phyloP scores from a whole-genome alignment of 1,140 invertebrate species.

The Neodiprion fabricii region DNA sequence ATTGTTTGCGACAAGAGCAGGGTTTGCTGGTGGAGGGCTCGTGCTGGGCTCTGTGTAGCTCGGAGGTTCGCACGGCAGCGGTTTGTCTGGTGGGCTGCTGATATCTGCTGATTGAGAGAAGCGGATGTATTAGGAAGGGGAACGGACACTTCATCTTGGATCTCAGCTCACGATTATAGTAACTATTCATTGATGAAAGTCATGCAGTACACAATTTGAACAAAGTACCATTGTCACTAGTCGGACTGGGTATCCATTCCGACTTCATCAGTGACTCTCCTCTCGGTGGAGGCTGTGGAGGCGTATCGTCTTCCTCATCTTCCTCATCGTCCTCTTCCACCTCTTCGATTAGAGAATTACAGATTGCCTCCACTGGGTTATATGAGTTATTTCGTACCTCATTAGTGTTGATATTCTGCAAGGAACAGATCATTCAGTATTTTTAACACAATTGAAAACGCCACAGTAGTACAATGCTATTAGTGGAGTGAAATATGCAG shows the following conservation, averaged over 20 bases:
- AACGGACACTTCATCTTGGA: neutral
- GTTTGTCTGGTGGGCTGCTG: conserved; percentile 53
- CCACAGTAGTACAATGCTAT: conserved; percentile 46
- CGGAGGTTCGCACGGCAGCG: conserved; percentile 55
- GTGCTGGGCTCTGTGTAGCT: conserved; percentile 32
- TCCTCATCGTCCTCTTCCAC: conserved; percentile 23
- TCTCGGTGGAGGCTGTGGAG: conserved; percentile 67
- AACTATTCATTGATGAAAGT: too few species aligned
- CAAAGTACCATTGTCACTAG: conserved; percentile 48
- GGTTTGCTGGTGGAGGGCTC: conserved; percentile 36
- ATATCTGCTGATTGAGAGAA: conserved; percentile 39
- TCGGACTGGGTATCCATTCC: conserved; percentile 45
- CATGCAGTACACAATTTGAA: too few species aligned
- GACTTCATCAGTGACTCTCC: conserved; percentile 61
- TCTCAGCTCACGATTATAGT: neutral
- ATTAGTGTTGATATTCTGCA: conserved; percentile 51
- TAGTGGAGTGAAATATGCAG: conserved; percentile 18
- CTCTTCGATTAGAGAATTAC: conserved; percentile 48
- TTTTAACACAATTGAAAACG: conserved; percentile 8
- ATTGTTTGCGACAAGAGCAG: conserved; percentile 39
- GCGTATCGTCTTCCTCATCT: conserved; percentile 62
- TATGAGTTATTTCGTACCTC: conserved; percentile 47
- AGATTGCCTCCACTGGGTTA: conserved; percentile 51
- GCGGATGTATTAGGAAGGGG: conserved; percentile 13
- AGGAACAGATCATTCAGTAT: conserved; percentile 32